Base-by-base conservation (phyloP, 2,888 invertebrate species). In the Sturmia bella region DNA sequence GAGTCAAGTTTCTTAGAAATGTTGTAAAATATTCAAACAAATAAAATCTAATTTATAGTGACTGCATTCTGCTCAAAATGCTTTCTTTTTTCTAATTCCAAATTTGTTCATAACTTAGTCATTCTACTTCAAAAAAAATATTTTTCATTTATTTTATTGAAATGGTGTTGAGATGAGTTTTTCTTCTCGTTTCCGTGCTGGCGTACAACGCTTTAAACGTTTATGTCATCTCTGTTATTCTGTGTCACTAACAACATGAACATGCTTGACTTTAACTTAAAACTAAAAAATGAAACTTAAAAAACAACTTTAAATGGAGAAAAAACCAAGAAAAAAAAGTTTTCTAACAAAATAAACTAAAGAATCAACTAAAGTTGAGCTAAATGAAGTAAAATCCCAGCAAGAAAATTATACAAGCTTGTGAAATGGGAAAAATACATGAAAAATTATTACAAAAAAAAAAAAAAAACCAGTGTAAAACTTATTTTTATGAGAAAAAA, bases 191-290 rank as follows among this genome's bases (percentile, higher is more conserved):
- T 17, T 43, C 13, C 13, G 37, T 52, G 9, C 9, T 21, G 15
- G 19, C 50, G 39, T 43, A 4, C 37, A 27, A 56, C 59, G 66
- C 70, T 50, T 50, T 74, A 74, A 78, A 43, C 81, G 74, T 78
- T 82, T 78, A 82, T 75, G 82, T 82, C 82, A 82, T 74, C 56
- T 75, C 66, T 70, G 59, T 74, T 68, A 61, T 70, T 78, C 48
- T 48, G 19, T 66, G 82, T 78, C 82, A 82, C 74, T 70, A 59
- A 70, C 76, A 81, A 68, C 66, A 75, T 39, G 70, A 52, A 70
- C 57, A 70, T 61, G 57, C 75, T 75, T 70, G 69, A 69, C 43
- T 80, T 80, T 57, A 64, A 59, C 70, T 75, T 7, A 27, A 80
- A 57, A 37, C 37, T 70, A 50, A 13, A 39, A 11, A 52, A 64